phyloP scores from a whole-genome alignment of 2,113 vertebrate genomes.

The Zosterops lateralis region DNA sequence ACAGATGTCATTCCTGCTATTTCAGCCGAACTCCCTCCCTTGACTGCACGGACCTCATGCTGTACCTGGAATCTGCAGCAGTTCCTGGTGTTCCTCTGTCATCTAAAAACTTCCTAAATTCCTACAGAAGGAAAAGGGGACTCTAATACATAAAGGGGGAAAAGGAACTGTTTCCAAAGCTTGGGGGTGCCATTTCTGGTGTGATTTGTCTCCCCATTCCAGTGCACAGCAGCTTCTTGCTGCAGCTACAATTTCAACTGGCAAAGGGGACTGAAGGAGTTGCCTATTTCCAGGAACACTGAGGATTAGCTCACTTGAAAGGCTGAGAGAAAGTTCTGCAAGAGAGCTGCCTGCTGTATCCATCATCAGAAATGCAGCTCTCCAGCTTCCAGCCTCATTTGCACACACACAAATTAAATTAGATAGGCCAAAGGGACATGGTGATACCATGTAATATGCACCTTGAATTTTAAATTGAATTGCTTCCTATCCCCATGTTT shows the following conservation, averaged over 20 bases:
- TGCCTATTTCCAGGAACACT: background rate
- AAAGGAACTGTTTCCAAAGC: background rate
- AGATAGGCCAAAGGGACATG: background rate
- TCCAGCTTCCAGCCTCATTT: background rate
- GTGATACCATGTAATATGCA: background rate
- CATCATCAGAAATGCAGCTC: accelerated
- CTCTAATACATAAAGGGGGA: background rate
- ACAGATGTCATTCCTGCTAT: background rate
- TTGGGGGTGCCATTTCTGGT: background rate
- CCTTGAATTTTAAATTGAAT: background rate
- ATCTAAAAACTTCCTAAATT: background rate
- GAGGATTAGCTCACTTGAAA: background rate
- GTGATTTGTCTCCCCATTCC: background rate
- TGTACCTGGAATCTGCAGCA: background rate
- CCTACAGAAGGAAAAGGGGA: background rate
- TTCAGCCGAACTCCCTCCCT: background rate
- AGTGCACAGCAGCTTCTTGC: background rate
- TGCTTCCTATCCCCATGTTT: constrained; percentile 36
- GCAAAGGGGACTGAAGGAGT: background rate
- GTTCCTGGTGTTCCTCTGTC: accelerated
- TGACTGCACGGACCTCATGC: accelerated
- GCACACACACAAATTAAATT: background rate
- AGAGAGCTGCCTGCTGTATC: background rate
- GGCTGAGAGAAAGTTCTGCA: background rate
- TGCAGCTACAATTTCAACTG: background rate